phyloP scores from a whole-genome alignment of 2,888 invertebrate species.

The Ectemnius continuus region DNA sequence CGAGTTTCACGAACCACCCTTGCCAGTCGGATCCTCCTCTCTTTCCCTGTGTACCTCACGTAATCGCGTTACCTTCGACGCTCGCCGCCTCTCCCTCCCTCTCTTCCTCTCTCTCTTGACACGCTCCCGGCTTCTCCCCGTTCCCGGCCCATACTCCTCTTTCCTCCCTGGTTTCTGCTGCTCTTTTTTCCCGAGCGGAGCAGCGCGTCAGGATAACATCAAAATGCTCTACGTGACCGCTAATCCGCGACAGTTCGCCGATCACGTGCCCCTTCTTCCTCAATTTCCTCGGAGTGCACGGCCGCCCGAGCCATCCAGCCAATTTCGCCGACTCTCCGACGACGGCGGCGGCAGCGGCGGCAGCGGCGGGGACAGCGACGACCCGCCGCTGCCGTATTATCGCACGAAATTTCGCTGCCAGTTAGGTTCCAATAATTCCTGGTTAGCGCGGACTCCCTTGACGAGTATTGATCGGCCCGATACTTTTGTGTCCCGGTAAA shows the following conservation, averaged over 20 bases:
- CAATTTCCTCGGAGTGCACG: conserved; percentile 25
- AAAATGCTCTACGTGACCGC: conserved; percentile 57
- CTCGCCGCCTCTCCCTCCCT: neutral
- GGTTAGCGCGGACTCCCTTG: neutral
- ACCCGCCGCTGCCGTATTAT: conserved; percentile 9
- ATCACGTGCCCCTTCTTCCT: conserved; percentile 42
- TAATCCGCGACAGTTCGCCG: conserved; percentile 42
- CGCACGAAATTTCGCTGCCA: conserved; percentile 2
- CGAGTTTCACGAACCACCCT: conserved; percentile 52
- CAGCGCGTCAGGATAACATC: conserved; percentile 47
- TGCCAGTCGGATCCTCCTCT: conserved; percentile 13
- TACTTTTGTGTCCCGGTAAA: too few species aligned
- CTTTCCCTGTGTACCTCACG: conserved; percentile 42
- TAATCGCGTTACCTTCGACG: conserved; percentile 56
- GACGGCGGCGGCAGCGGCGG: too few species aligned
- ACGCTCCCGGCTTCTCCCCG: conserved; percentile 15
- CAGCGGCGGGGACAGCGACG: too few species aligned
- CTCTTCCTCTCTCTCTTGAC: neutral
- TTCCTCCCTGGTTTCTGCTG: conserved; percentile 11
- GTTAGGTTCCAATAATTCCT: neutral
- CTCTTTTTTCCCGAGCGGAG: conserved; percentile 20
- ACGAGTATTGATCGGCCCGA: neutral
- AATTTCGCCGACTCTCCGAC: neutral
- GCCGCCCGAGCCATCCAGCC: neutral
- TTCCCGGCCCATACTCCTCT: conserved; percentile 8